phyloP scores from a whole-genome alignment of 2,113 vertebrate species.

The Rhinichthys klamathensis region DNA sequence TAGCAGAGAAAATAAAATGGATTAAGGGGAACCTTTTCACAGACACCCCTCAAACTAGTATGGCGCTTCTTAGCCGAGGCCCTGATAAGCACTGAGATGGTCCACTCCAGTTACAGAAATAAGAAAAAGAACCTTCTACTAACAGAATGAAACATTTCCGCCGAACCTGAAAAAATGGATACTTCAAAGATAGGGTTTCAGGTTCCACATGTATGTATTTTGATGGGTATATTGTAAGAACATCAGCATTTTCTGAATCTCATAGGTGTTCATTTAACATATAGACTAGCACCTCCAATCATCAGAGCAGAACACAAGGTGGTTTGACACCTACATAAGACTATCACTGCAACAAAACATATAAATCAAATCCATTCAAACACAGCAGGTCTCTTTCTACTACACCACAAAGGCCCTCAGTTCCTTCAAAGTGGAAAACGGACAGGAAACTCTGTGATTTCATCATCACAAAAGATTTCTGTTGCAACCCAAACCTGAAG shows the following conservation, averaged over 20 bases:
- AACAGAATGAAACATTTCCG: background rate
- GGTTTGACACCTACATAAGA: background rate
- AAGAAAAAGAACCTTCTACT: constrained; percentile 10
- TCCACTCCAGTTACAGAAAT: constrained; percentile 39
- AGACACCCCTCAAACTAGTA: constrained; percentile 77
- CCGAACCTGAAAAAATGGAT: background rate
- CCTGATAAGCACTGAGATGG: constrained; percentile 41
- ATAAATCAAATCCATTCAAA: constrained; percentile 33
- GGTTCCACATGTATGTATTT: background rate
- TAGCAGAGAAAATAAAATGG: constrained; percentile 81
- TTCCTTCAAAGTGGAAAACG: constrained; percentile 15
- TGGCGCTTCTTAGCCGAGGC: constrained; percentile 63
- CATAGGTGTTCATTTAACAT: constrained; percentile 10
- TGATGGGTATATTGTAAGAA: background rate
- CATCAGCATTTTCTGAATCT: background rate
- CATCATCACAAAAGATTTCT: constrained; percentile 32
- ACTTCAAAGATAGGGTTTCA: constrained; percentile 56
- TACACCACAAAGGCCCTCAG: constrained; percentile 7
- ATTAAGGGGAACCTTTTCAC: constrained; percentile 80
- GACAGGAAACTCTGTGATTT: constrained; percentile 36
- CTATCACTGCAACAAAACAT: constrained; percentile 24
- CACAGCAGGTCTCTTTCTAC: constrained; percentile 24
- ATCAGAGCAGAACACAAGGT: background rate
- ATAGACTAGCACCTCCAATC: constrained; percentile 28
- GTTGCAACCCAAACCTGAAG: constrained; percentile 16